Base-by-base conservation (phyloP, 2,797 vertebrate genomes). In the Xerus rutilus region DNA sequence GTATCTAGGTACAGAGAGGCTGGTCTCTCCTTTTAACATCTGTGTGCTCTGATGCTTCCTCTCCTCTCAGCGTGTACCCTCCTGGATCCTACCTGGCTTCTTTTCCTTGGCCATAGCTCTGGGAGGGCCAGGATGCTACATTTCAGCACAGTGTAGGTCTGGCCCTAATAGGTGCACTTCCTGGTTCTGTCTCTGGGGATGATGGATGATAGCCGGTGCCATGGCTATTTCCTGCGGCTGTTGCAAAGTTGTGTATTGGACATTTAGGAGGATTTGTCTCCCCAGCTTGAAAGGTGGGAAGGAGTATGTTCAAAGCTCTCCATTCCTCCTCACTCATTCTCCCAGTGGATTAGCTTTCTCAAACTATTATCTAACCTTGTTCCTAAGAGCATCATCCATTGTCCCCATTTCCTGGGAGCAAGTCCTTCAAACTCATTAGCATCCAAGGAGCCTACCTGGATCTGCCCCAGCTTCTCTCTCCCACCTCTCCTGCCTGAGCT, bases 121-220 rank as follows among this genome's bases (percentile, higher is more conserved):
- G 0, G 30, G 23, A 7, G 14, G 64, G 35, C 39, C 52, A 11
- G 25, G 23, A 3, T 0, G 13, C 59, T 57, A 25, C 4, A 14
- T 52, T 43, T 39, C 30, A 47, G 64, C 62, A 3, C n/a, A 25
- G 54, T 3, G 2, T 39, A 35, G 35, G 47, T 23, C n/a, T 13
- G 30, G 35, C 64, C n/a, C 18, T 32, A 25, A 28, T 1, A 7
- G 64, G 35, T 77, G 45, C 10, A 15, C 70, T 39, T 39, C 70
- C 45, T 13, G 10, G 35, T 30, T 59, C 59, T 59, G n/a, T 78
- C 47, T 81, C 23, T 32, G 17, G 4, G 65, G 32, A 2, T 54
- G 47, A 39, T 32, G 28, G 15, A 32, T 32, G 59, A 69, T 21
- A 30, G 17, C 0, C 0, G 39, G 23, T 20, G 1, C 39, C 1